phyloP scores from a whole-genome alignment of 2,113 vertebrate species.

The Vulpes lagopus region DNA sequence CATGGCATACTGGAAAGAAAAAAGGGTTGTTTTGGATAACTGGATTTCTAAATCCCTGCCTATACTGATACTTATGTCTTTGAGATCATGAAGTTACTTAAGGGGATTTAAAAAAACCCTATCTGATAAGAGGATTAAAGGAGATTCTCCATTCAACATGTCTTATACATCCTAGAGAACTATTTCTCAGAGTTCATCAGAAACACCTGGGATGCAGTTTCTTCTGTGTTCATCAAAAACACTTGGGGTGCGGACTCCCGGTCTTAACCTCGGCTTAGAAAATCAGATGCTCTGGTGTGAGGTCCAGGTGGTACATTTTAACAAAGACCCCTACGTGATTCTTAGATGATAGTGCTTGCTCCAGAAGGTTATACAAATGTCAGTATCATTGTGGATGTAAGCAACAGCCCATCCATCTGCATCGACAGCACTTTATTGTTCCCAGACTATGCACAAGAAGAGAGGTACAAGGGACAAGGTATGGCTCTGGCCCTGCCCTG shows the following conservation, averaged over 20 bases:
- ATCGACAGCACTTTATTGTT: not conserved
- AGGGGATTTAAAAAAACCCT: conserved; percentile 47
- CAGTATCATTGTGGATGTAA: fast-evolving
- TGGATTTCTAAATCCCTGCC: conserved; percentile 8
- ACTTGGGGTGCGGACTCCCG: not conserved
- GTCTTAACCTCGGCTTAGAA: not conserved
- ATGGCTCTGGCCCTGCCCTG: not conserved
- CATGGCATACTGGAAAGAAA: not conserved
- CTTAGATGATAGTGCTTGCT: not conserved
- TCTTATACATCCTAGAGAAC: conserved; percentile 9
- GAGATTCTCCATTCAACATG: conserved; percentile 56
- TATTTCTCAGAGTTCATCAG: conserved; percentile 8
- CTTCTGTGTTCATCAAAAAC: not conserved
- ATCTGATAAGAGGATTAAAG: conserved; percentile 58
- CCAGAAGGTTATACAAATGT: not conserved
- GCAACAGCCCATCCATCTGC: not conserved
- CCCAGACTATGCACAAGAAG: fast-evolving
- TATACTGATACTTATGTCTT: not conserved
- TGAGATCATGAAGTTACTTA: conserved; percentile 55
- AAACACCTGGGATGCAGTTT: not conserved
- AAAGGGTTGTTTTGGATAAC: conserved; percentile 8
- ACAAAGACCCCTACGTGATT: not conserved
- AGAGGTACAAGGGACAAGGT: not conserved
- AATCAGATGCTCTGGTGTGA: not conserved
- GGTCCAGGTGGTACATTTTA: not conserved